These are phyloP conservation scores for Corythornis leucogaster DNA, from an alignment of 2,797 vertebrate genomes.

Conservation along the genomic window DNA sequence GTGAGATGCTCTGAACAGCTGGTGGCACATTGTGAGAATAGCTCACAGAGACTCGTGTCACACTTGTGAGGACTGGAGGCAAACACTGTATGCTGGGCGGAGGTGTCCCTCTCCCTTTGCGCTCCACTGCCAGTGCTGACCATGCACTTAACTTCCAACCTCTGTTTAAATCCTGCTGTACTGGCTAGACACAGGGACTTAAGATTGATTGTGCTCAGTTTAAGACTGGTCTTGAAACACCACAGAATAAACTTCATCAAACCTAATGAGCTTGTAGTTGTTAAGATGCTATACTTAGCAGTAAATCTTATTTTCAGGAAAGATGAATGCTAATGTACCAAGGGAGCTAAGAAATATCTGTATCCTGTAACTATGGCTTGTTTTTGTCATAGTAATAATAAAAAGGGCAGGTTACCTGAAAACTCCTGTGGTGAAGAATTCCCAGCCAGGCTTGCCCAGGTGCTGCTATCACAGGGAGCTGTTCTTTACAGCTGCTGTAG, in stretches of 20 bases:
- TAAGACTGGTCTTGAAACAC: background rate
- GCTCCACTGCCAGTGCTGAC: background rate
- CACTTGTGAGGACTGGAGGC: background rate
- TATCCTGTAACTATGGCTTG: background rate
- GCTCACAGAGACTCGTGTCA: background rate
- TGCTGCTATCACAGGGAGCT: background rate
- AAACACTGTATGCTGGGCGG: background rate
- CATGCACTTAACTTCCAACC: background rate
- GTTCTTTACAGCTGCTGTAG: background rate
- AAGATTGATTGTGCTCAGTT: background rate
- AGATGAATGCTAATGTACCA: background rate
- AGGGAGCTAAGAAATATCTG: background rate
- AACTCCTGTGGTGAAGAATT: background rate
- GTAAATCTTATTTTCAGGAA: background rate
- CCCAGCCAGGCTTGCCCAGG: background rate
- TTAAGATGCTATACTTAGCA: background rate
- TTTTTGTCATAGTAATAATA: background rate
- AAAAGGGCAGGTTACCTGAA: background rate
- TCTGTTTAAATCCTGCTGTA: accelerated
- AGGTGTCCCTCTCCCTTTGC: background rate
- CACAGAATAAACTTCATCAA: background rate
- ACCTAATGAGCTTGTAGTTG: background rate
- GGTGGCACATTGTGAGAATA: background rate
- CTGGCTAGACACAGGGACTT: background rate
- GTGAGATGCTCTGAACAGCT: background rate